Evolutionary conservation across 2,797 vertebrate species (phyloP), one percentile per base, ranked within the genome.

Genomic region (Scolopax bukidnonensis): DNA sequence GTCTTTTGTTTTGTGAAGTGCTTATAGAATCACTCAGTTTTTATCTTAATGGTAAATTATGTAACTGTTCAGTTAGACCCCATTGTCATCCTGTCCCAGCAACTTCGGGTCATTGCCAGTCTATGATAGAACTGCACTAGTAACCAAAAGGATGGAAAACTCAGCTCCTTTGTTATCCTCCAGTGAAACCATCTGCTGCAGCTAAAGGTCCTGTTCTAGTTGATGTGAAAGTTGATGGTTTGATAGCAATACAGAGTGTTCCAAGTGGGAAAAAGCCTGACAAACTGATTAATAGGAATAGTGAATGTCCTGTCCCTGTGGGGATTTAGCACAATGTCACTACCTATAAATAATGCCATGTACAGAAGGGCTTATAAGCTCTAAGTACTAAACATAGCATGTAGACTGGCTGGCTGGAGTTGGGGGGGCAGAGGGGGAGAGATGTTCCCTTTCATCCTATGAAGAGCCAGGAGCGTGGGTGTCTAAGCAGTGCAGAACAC

Each of bases 331-430:
- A 27, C 25, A 89, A 54, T 96, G 95, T 61, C 91, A 80, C 95
- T 73, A 60, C 76, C 91, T 87, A 97, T 96, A 95, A 97, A 95
- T 97, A 97, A 94, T 88, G 90, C 59, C 48, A 14, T 53, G 82
- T 61, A 53, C 85, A 81, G 75, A 93, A 96, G 76, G 65, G 95
- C 87, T 97, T 96, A 95, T 67, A 43, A 93, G 92, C 89, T 97
- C 93, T 73, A 4, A 89, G 83, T n/a, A 6, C 93, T 97, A 95
- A 97, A 95, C 76, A 95, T 80, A 95, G 94, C 38, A 1, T 32
- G 75, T 30, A 71, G 74, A 21, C 48, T 63, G 67, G 5, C 41
- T 64, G 69, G 75, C 81, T 68, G 21, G 33, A 48, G 54, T 27
- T 59, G 56, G 6, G 48, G 83, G 48, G 21, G 59, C 78, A 8